Base-by-base conservation (phyloP, 2,888 invertebrate genomes). In the Spisula solida region DNA sequence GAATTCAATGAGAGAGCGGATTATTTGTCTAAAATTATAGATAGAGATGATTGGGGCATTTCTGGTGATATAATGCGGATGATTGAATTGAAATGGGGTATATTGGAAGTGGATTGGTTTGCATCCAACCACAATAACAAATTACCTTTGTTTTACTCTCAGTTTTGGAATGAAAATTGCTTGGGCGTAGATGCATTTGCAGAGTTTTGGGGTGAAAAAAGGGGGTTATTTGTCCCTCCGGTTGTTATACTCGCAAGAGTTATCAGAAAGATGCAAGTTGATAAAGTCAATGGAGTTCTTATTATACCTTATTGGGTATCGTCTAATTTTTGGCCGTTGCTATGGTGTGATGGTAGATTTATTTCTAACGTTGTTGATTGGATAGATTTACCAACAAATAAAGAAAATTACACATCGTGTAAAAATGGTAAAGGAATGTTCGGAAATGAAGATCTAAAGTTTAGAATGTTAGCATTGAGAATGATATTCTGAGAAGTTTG, bases 21-120 rank as follows among this genome's bases (percentile, higher is more conserved):
- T 48, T 84, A 86, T 75, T 79, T 83, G 34, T 86, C 86, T 18
- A 89, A 75, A 80, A 82, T 81, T 48, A 66, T 85, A 55, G 90
- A 91, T 56, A 87, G 60, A 25, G 91, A 90, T 87, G 90, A 91
- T 81, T 90, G 90, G 91, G 88, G 90, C 41, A 84, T 90, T 48
- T 90, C 88, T 34, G 55, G 34, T 82, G 16, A 56, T 25, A 8
- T 88, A 48, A 31, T 90, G 0, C 48, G 82, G 5, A 47, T 88
- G 56, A 83, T 90, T 51, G 47, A 85, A 78, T 41, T 47, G 2
- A 41, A 51, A 31, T 90, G 75, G 78, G 86, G 84, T 48, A 29
- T 1, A 20, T 70, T 86, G 20, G 55, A 87, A 20, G 70, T 90
- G 55, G 88, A 88, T 31, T 90, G 88, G 88, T 88, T 90, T 51